Conservation (phyloP, 1,140 invertebrate genomes). For the Hypsibius dujardini region DNA sequence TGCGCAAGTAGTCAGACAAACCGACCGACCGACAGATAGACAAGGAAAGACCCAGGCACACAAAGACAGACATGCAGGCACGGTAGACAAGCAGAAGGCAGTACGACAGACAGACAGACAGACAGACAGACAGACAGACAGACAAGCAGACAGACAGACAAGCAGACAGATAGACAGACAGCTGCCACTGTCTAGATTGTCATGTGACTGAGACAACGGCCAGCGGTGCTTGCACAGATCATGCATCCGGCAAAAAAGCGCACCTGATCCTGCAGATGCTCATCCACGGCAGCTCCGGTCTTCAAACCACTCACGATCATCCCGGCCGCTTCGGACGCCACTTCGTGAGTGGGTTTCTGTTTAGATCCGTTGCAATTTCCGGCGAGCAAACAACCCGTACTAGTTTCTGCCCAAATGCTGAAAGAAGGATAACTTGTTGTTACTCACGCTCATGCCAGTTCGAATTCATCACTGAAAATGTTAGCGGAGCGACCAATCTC, state of each 20-base stretch:
- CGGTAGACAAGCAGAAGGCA: too few species aligned
- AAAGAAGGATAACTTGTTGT: slow-evolving; percentile 19
- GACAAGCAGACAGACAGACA: too few species aligned
- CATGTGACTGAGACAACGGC: too few species aligned
- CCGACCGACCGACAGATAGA: background rate
- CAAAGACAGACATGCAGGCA: slow-evolving; percentile 21
- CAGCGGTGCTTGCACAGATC: too few species aligned
- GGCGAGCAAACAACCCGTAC: slow-evolving; percentile 48
- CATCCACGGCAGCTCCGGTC: slow-evolving; percentile 52
- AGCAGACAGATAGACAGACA: too few species aligned
- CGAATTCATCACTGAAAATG: slow-evolving; percentile 17
- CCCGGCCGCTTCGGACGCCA: slow-evolving; percentile 42
- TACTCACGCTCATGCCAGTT: background rate
- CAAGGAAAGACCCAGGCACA: background rate
- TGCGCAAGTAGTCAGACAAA: too few species aligned
- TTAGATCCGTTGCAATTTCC: slow-evolving; percentile 36
- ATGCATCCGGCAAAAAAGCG: too few species aligned
- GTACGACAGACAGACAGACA: too few species aligned
- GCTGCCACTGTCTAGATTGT: too few species aligned
- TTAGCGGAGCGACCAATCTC: slow-evolving; percentile 28
- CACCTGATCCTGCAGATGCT: slow-evolving; percentile 53
- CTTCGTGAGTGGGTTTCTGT: slow-evolving; percentile 29
- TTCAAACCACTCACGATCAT: slow-evolving; percentile 38
- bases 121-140: too few species aligned
- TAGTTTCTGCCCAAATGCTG: slow-evolving; percentile 48